Evolutionary conservation across 2,113 vertebrate genomes (phyloP).

Genomic region (Entelurus aequoreus): DNA sequence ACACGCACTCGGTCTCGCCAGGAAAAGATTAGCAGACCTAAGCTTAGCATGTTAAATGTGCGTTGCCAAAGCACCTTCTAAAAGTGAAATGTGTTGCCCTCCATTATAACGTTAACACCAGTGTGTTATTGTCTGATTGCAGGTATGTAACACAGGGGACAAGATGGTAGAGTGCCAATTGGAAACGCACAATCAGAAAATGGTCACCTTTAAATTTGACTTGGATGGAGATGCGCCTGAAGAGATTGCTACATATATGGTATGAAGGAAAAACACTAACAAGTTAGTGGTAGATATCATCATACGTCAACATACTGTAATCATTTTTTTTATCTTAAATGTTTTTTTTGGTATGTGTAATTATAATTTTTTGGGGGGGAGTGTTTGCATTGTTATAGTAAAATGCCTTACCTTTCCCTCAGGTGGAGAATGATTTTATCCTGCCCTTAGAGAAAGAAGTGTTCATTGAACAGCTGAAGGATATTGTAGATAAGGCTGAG

Average conservation of each 20-base stretch:
- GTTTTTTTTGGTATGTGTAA: background rate
- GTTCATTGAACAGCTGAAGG: slow-evolving; percentile 97
- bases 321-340: background rate
- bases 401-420: background rate
- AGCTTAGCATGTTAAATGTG: slow-evolving; percentile 90
- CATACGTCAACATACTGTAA: background rate
- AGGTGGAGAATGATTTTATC: slow-evolving; percentile 98
- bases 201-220: slow-evolving; percentile 99
- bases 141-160: slow-evolving; percentile 95
- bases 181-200: slow-evolving; percentile 98
- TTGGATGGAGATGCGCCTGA: slow-evolving; percentile 93
- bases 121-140: slow-evolving; percentile 1
- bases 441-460: slow-evolving; percentile 87
- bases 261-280: slow-evolving; percentile 44
- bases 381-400: background rate
- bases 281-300: background rate
- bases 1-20: slow-evolving; percentile 86
- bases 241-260: slow-evolving; percentile 97
- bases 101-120: background rate
- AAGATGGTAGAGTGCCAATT: slow-evolving; percentile 99
- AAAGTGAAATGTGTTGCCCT: background rate
- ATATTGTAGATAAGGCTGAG: slow-evolving; percentile 96
- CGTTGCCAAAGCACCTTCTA: background rate
- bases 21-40: slow-evolving; percentile 85
- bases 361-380: too few relatives aligned